Evolutionary conservation across 2,797 vertebrate genomes (phyloP).

Genomic region (Ara ararauna): DNA sequence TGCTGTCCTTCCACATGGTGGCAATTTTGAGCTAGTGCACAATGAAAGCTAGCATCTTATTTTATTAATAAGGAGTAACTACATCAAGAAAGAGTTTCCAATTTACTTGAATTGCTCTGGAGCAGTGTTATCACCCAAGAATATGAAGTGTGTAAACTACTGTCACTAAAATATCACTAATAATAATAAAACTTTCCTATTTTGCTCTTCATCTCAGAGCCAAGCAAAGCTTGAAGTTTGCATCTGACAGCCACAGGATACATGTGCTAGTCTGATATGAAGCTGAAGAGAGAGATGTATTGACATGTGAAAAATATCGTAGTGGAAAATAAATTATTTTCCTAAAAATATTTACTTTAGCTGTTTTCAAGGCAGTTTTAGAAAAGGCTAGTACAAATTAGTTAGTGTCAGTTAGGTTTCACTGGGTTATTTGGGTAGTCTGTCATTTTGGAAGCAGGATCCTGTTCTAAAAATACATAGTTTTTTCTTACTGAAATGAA

Average conservation of each 20-base stretch:
- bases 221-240: slow-evolving; percentile 32
- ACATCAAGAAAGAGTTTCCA: slow-evolving; percentile 33
- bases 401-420: background rate
- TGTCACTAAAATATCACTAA: slow-evolving; percentile 15
- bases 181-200: slow-evolving; percentile 37
- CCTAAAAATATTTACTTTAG: slow-evolving; percentile 32
- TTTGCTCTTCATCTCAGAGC: slow-evolving; percentile 1
- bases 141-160: slow-evolving; percentile 15
- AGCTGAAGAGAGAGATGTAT: background rate
- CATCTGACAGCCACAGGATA: background rate
- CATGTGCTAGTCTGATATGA: background rate
- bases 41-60: slow-evolving; percentile 4
- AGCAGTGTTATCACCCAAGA: background rate
- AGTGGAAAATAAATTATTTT: background rate
- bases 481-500: slow-evolving; percentile 7
- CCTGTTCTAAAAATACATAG: background rate
- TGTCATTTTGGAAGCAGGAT: background rate
- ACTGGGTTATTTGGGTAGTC: background rate
- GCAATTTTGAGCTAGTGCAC: slow-evolving; percentile 78
- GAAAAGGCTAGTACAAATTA: background rate
- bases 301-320: background rate
- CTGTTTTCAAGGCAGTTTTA: background rate
- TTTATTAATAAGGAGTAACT: slow-evolving; percentile 44
- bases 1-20: slow-evolving; percentile 74
- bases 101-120: slow-evolving; percentile 38